Percentiles rank a stretch among this genome's conserved stretches.
Conservation (phyloP, 2,113 vertebrate genomes). For the Hydropotes inermis region DNA sequence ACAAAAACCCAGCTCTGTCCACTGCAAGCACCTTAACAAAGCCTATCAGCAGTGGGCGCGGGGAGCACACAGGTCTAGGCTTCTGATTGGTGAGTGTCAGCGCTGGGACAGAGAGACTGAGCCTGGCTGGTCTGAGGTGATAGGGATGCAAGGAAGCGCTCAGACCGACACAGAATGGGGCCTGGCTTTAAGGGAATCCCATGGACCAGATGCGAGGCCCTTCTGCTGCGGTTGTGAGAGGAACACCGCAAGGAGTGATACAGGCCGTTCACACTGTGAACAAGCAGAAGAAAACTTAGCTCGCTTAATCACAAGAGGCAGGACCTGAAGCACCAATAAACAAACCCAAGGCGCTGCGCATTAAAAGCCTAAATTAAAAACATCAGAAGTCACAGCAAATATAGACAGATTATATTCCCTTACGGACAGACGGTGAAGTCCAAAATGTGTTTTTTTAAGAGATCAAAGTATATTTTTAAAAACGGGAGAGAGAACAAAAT, state of each 20-base stretch:
- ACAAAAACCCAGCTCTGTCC: neutral
- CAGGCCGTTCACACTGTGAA: neutral
- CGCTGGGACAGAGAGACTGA: neutral
- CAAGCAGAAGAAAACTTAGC: neutral
- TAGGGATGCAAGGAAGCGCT: neutral
- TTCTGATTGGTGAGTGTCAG: neutral
- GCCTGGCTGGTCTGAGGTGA: no score
- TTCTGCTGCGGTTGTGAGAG: neutral
- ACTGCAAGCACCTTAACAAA: neutral
- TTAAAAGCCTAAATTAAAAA: neutral
- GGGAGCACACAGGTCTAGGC: no score
- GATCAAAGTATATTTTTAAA: neutral
- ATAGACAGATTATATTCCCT: neutral
- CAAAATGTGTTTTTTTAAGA: neutral
- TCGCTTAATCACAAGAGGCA: neutral
- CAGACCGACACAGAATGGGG: no score
- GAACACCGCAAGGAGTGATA: neutral
- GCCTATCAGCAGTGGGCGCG: accelerated
- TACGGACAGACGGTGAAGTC: neutral
- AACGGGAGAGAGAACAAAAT: neutral
- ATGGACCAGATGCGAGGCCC: accelerated
- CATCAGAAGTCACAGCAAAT: neutral
- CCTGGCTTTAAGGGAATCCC: neutral
- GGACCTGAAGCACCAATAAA: neutral
- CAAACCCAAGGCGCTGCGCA: neutral